Percentiles rank a stretch among this genome's conserved stretches.
Evolutionary conservation across 2,113 vertebrate genomes (phyloP).

Genomic region (Lipophrys pholis): DNA sequence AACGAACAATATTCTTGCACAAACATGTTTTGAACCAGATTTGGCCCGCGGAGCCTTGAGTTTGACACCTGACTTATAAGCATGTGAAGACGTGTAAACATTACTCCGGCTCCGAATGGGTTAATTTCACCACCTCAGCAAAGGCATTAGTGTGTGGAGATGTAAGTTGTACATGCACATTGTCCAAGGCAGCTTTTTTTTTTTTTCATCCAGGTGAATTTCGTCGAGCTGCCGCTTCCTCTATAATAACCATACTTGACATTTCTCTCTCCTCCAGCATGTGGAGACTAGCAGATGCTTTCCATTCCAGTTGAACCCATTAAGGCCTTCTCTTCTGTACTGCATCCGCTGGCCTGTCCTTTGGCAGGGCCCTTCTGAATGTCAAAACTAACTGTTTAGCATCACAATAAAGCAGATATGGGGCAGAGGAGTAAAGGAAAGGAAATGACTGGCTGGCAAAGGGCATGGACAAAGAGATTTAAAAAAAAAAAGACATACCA

Average conservation of each 20-base stretch:
- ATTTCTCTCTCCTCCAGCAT: constrained; percentile 76
- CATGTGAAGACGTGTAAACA: not conserved
- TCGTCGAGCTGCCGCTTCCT: constrained; percentile 52
- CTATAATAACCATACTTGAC: constrained; percentile 78
- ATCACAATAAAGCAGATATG: constrained; percentile 72
- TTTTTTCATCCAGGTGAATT: constrained; percentile 69
- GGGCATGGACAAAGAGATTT: constrained; percentile 57
- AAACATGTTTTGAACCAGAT: too few species aligned
- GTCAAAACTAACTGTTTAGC: constrained; percentile 72
- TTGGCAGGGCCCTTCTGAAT: constrained; percentile 67
- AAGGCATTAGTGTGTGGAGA: constrained; percentile 34
- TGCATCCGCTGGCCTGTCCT: constrained; percentile 65
- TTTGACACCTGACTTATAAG: too few species aligned
- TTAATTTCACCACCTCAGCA: constrained; percentile 32
- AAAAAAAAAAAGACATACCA: constrained; percentile 25
- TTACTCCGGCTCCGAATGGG: constrained; percentile 9
- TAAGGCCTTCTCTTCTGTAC: constrained; percentile 62
- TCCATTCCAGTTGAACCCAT: constrained; percentile 77
- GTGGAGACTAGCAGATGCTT: constrained; percentile 76
- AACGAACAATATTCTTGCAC: too few species aligned
- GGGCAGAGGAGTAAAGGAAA: constrained; percentile 50
- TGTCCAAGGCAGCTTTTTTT: constrained; percentile 28
- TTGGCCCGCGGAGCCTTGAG: too few species aligned
- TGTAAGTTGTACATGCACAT: constrained; percentile 45
- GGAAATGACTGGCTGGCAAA: constrained; percentile 63